phyloP scores from a whole-genome alignment of 1,140 invertebrate genomes.

The Meloidogyne floridensis region DNA sequence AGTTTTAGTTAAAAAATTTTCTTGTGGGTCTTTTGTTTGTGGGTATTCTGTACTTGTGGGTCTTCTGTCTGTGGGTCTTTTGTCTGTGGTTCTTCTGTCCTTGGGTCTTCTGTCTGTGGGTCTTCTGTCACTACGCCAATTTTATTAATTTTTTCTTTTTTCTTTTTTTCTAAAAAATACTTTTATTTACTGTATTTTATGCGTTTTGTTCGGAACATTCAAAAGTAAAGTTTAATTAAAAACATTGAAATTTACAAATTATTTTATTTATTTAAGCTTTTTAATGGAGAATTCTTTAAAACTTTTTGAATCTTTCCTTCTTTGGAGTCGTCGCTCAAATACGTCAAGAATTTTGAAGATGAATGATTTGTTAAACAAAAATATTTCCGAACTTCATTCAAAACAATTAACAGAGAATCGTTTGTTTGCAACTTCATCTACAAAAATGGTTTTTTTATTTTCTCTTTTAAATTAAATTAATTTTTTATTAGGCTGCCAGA shows the following conservation, averaged over 20 bases:
- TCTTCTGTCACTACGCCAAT: too few relatives aligned
- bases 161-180: too few relatives aligned
- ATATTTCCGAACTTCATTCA: background rate
- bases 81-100: too few relatives aligned
- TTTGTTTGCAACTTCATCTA: background rate
- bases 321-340: background rate
- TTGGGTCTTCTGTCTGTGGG: too few relatives aligned
- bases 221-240: background rate
- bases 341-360: background rate
- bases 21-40: too few relatives aligned
- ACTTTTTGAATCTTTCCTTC: background rate
- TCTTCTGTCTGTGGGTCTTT: too few relatives aligned
- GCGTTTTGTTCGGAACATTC: background rate
- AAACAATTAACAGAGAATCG: background rate
- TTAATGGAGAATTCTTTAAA: background rate
- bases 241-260: background rate
- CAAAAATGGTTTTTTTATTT: background rate
- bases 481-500: conserved; percentile 18
- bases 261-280: background rate
- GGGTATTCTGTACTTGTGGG: too few relatives aligned
- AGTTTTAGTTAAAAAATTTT: too few relatives aligned
- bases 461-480: conserved; percentile 14
- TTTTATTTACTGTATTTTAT: background rate
- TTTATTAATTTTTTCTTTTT: too few relatives aligned
- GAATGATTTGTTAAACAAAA: background rate